Evolutionary conservation across 2,113 vertebrate genomes (phyloP), one percentile per base, ranked within the genome.

Genomic region (Albula glossodonta): DNA sequence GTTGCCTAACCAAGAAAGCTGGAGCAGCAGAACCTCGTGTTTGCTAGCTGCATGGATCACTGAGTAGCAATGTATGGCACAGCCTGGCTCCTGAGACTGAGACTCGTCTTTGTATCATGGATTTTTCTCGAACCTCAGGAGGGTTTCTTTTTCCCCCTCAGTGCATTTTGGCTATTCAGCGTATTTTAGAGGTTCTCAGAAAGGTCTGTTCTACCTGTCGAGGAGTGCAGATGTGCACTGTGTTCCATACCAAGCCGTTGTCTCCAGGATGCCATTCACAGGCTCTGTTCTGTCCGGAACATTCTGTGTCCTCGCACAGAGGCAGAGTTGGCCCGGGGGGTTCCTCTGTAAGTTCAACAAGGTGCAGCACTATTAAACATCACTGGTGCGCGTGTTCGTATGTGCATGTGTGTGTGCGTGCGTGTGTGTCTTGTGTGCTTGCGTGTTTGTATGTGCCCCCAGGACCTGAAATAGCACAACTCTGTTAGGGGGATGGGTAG

Each of bases 401-500:
- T 85, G 87, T 86, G 90, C 91, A 84, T 80, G 90, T 88, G 84
- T 10, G 88, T 0, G 81, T 51, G 88, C 85, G 87, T 86, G 90
- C 91, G 89, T 93, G 78, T 79, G 78, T 79, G 31, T 41, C 31
- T 41, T 41, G 31, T 41, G 31, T 41, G 31, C 31, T 41, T 41
- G 31, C 31, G 78, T 79, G 13, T 79, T 19, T 79, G 31, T 81
- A 17, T 88, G 87, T 90, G 90, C 94, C 93, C 93, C 89, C 86
- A 87, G 88, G 93, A 94, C 94, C 92, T 93, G 87, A 90, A 92
- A 90, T 91, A 91, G 91, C 70, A 80, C 92, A 94, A 90, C 88
- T 93, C 85, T 92, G 92, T 87, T 93, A 88, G 93, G 93, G 92
- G 93, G 93, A 92, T 92, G 91, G 93, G 91, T 91, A 89, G 88